Percentiles rank a stretch among this genome's conserved stretches.
phyloP scores from a whole-genome alignment of 2,888 invertebrate genomes.

The Chrysomela aeneicollis region DNA sequence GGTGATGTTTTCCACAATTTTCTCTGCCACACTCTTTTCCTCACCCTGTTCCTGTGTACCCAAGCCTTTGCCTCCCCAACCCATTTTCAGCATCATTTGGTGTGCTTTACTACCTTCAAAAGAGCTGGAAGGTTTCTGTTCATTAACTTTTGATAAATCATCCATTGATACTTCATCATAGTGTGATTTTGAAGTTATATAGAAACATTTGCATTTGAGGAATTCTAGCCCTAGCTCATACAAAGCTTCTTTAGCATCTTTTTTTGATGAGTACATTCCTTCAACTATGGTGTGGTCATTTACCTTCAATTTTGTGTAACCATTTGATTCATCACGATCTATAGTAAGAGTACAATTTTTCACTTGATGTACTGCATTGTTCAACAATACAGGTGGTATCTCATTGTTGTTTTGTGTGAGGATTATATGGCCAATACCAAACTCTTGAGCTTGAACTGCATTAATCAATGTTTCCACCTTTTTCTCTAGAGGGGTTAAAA shows the following conservation, averaged over 20 bases:
- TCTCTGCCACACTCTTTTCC: slow-evolving; percentile 47
- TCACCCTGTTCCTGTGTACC: slow-evolving; percentile 49
- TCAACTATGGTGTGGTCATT: slow-evolving; percentile 26
- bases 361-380: slow-evolving; percentile 36
- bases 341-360: slow-evolving; percentile 33
- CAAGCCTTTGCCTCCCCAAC: slow-evolving; percentile 51
- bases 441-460: slow-evolving; percentile 33
- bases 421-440: slow-evolving; percentile 32
- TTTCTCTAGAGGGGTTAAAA: slow-evolving; percentile 24
- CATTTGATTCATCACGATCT: slow-evolving; percentile 26
- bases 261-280: slow-evolving; percentile 31
- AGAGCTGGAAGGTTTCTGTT: slow-evolving; percentile 22
- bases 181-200: slow-evolving; percentile 44
- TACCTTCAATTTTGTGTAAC: slow-evolving; percentile 28
- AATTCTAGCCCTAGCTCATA: slow-evolving; percentile 44
- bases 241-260: slow-evolving; percentile 43
- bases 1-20: slow-evolving; percentile 46
- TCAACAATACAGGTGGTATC: slow-evolving; percentile 32
- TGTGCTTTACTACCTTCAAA: slow-evolving; percentile 47
- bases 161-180: slow-evolving; percentile 47
- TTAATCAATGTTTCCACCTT: slow-evolving; percentile 48
- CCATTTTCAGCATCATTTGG: slow-evolving; percentile 53
- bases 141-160: slow-evolving; percentile 29
- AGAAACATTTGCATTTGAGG: slow-evolving; percentile 48
- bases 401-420: slow-evolving; percentile 34